Base-by-base conservation (phyloP, 1,140 invertebrate genomes). In the Elymnias hypermnestra region DNA sequence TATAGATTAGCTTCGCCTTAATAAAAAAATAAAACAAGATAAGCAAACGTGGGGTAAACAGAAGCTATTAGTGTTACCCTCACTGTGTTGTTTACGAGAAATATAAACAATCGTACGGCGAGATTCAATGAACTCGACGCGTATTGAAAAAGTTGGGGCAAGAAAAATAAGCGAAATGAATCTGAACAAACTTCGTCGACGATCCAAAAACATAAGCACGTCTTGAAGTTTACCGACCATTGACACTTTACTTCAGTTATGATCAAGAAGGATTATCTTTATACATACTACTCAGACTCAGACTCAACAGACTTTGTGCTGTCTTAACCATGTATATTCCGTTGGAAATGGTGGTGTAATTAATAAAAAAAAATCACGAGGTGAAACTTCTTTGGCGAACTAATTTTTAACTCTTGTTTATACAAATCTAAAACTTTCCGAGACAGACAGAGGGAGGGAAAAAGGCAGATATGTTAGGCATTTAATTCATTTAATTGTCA, bases 151-250 rank as follows among this genome's bases (percentile, higher is more conserved):
- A 33, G 15, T 12, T 33, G 14, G 14, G 29, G 8, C 8, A 29
- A 15, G 29, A 33, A 33, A 33, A 33, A 33, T 33, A 33, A 33
- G 29, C 29, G 29, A 15, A 33, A 8, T 33, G n/a, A 14, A 33
- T 33, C 29, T 0, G 15, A 33, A 33, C 29, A 33, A 33, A 33
- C 29, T 33, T 8, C 29, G 14, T 9, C 12, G 29, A 3, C 29
- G 29, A 2, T 33, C n/a, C 8, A 2, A 5, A 33, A 15, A 33
- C 29, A 33, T 33, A 8, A 33, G n/a, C 29, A 8, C 14, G 14
- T 15, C 5, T 1, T 4, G 1, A 7, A 29, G 19, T 21, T 4
- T 13, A 15, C 7, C n/a, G 3, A 33, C 29, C 3, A 33, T 33
- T 33, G 3, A 4, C 3, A 3, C 19, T 21, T 21, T 21, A 4